phyloP scores from a whole-genome alignment of 1,140 invertebrate genomes.

The Hormaphis cornu region DNA sequence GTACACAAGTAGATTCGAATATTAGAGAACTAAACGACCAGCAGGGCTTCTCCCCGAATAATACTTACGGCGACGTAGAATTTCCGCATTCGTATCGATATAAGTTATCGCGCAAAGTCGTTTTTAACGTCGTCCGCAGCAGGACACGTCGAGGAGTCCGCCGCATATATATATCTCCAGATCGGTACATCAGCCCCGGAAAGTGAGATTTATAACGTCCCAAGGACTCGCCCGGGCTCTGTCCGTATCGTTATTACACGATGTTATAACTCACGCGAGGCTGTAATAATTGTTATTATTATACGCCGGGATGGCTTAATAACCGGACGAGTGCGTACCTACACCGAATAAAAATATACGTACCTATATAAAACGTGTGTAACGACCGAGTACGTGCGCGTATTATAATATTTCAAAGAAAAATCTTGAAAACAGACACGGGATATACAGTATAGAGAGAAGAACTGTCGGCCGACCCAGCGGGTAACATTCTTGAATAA shows the following conservation, averaged over 20 bases:
- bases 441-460: neutral
- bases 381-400: neutral
- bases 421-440: neutral
- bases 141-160: too few relatives aligned
- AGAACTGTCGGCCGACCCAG: slow-evolving; percentile 6
- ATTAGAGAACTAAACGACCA: too few relatives aligned
- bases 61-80: too few relatives aligned
- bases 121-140: too few relatives aligned
- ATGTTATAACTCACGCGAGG: neutral
- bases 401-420: slow-evolving; percentile 8
- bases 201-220: neutral
- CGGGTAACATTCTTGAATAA: slow-evolving; percentile 32
- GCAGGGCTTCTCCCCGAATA: too few relatives aligned
- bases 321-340: neutral
- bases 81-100: too few relatives aligned
- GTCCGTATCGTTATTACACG: too few relatives aligned
- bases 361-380: neutral
- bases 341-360: neutral
- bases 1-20: too few relatives aligned
- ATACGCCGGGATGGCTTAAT: neutral
- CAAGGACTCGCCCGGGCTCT: neutral
- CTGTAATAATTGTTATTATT: neutral
- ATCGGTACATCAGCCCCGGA: neutral
- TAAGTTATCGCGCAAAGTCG: too few relatives aligned
- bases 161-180: too few relatives aligned